Evolutionary conservation across 1,140 invertebrate genomes (phyloP), one percentile per base, ranked within the genome.

Genomic region (Heliconius melpomene): DNA sequence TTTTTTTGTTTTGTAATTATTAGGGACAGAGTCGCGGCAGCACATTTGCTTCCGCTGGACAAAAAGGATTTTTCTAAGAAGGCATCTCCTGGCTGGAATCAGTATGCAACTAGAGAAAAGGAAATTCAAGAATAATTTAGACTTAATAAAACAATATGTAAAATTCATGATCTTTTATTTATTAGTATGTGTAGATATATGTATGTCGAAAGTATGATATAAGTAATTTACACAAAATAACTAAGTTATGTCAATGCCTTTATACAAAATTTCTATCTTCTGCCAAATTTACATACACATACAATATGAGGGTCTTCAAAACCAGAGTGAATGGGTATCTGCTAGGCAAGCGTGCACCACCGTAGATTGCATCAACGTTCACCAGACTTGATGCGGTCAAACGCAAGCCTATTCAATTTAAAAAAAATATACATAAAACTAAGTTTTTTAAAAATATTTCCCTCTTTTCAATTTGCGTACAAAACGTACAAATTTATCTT

Each of bases 21-120:
- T 80, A 95, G 94, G 9, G 94, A 95, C 52, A 88, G 94, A 32
- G 93, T 95, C 8, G 92, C 94, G 0, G 93, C 93, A 36, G 94
- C 93, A 7, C 93, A 95, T 78, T 78, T 95, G 72, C 83, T 82
- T 0, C 92, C 94, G 1, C 70, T 95, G 52, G 86, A 90, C 36
- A 93, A 88, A 80, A 79, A 50, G 1, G 92, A 94, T 74, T 90
- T 84, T 74, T 88, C 90, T 13, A 88, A 87, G n/a, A 91, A 90
- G 57, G 57, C n/a, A 0, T 13, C 50, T 1, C 80, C 74, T 40
- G 74, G 83, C 16, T 94, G 92, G 92, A 94, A 94, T 72, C 88
- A 92, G 78, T 94, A 85, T 71, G 90, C 91, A 7, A n/a, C 72
- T 3, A 85, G 84, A 36, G 73, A 87, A 6, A 86, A 85, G 70